Conservation (phyloP, 2,888 invertebrate genomes). For the Lasioglossum leucozonium region DNA sequence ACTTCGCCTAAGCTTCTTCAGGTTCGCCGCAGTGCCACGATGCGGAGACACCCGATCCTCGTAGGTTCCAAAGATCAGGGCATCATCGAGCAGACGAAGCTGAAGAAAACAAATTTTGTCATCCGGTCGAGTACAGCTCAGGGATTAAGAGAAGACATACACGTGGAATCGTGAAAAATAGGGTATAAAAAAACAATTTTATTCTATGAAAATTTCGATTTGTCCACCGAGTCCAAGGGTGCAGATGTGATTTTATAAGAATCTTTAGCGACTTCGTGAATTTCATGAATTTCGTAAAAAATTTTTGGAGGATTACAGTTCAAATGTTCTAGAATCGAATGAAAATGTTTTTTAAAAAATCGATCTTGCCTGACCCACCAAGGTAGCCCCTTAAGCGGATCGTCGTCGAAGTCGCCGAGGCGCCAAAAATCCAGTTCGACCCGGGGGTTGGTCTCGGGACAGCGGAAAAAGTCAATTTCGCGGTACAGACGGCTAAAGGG, state of each 20-base stretch:
- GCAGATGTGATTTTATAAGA: too few relatives aligned
- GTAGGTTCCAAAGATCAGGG: background rate
- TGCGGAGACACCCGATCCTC: background rate
- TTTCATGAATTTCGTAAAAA: too few relatives aligned
- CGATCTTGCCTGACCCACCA: background rate
- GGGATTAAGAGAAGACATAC: too few relatives aligned
- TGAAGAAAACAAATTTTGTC: slow-evolving; percentile 14
- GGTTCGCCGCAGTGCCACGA: background rate
- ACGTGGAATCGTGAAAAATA: too few relatives aligned
- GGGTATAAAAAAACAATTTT: background rate
- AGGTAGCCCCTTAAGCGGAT: slow-evolving; percentile 1
- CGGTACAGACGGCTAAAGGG: slow-evolving; percentile 30
- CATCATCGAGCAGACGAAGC: background rate
- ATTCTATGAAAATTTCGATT: too few relatives aligned
- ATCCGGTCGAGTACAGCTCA: background rate
- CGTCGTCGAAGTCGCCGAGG: background rate
- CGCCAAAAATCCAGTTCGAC: background rate
- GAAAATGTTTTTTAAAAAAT: background rate
- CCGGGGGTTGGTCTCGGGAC: background rate
- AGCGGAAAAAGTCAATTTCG: slow-evolving; percentile 55
- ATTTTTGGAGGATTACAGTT: background rate
- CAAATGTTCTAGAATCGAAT: background rate
- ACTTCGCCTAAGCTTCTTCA: background rate
- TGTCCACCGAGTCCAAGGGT: too few relatives aligned
- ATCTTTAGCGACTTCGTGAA: too few relatives aligned